Base-by-base conservation (phyloP, 2,113 vertebrate genomes). In the Mirounga angustirostris region DNA sequence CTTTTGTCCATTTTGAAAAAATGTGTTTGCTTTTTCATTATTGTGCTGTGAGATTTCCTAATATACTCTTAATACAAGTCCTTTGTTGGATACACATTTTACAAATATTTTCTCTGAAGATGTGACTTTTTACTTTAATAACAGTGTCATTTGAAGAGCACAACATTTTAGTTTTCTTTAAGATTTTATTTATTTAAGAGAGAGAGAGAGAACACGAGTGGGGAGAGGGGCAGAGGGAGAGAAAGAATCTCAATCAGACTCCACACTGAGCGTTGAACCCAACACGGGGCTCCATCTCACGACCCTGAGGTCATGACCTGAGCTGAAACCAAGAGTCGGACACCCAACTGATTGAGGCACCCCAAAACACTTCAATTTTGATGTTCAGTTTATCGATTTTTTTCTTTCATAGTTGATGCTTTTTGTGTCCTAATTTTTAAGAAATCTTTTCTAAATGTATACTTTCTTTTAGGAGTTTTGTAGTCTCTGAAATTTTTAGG, bases 351-450 rank as follows among this genome's bases (percentile, higher is more conserved):
- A 69, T 7, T 69, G 67, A 69, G 67, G 18, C 8, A 0, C 33
- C 67, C 67, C 67, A 21, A n/a, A n/a, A 79, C 28, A 11, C 82
- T 93, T 89, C 54, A 59, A 18, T 36, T 91, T 74, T 84, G 40
- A 92, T 73, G 7, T 54, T 12, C 52, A 71, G 59, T 74, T 84
- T 74, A 69, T 76, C 56, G 4, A n/a, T 90, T 87, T 86, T 58
- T 94, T 91, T 52, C 52, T 65, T 87, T 78, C n/a, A 46, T 30
- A 65, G 3, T 36, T 90, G 10, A 80, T 67, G n/a, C 9, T 65
- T 91, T 79, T 65, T 85, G 15, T 92, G 14, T 95, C 8, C 46
- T 83, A 61, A 89, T 95, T 58, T 78, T 95, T 92, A 96, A 71
- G 22, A 95, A 96, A 89, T 40, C n/a, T 84, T 91, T 96, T 61